Evolutionary conservation across 2,888 invertebrate species (phyloP), one percentile per base, ranked within the genome.

Genomic region (Latrodectus hesperus): DNA sequence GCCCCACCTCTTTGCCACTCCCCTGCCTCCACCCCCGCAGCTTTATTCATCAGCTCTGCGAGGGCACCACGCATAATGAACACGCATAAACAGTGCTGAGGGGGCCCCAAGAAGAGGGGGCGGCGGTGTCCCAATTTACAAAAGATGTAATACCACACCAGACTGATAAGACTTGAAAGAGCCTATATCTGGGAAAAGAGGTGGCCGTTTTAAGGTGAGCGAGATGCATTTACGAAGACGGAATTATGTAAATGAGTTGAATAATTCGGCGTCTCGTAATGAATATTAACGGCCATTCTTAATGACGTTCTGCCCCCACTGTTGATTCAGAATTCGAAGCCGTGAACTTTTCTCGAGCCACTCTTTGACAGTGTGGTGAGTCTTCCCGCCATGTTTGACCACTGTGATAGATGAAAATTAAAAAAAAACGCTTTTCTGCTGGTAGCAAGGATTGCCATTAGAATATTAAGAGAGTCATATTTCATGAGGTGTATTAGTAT

Each of bases 161-260:
- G 67, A 68, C 82, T 70, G 82, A 82, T 82, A 82, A 82, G 82
- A 75, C 82, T 75, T 75, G 68, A 70, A 74, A 70, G 60, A 64
- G 22, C 22, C 17, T 11, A 38, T 22, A 26, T 26, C 67, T 68
- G 6, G 60, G n/a, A 12, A n/a, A 60, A n/a, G 60, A 16, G 67
- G 26, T 26, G 22, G 72, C 72, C 67, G 22, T 51, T 80, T 71
- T 38, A 72, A 70, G 78, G 68, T 68, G 53, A 14, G 9, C 22
- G 17, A 22, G 80, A 64, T 73, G 65, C 55, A 70, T 73, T 81
- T 73, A 73, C 60, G 52, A 26, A 26, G 67, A 64, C 49, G 52
- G 51, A 85, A 80, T 85, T 85, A 85, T 85, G 85, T 74, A 85
- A 75, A 85, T 85, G 79, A 79, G 49, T 51, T 84, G 84, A 84